Evolutionary conservation across 1,140 invertebrate species (phyloP), one percentile per base, ranked within the genome.

Genomic region (Rhysida immarginata): DNA sequence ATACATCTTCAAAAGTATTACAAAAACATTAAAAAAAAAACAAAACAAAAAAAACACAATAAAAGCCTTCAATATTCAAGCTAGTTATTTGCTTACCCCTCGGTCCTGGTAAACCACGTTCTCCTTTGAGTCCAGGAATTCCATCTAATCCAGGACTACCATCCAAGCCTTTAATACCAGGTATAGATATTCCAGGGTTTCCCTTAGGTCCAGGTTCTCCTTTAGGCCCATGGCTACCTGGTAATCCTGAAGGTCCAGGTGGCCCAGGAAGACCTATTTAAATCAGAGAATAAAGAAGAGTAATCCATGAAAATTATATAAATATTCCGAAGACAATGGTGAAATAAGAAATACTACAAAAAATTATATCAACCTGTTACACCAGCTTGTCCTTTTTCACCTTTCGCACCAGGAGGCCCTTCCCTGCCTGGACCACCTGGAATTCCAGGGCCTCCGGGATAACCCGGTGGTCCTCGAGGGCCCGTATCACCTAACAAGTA

Each of bases 111-210:
- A 82, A 85, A 58, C 88, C 88, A 57, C 76, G 76, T 72, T 89
- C 85, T 60, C 87, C 87, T 65, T 88, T 89, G 56, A 77, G 69
- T n/a, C 87, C 87, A 63, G 83, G 83, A 1, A 74, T 71, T 43
- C 84, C 83, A 60, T 81, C 77, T 43, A 63, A 50, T 49, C 62
- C 62, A 41, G 59, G 61, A 24, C 52, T 59, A 2, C 62, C 62
- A 55, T 63, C 62, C 57, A 63, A 55, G 25, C 62, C 62, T 54
- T 55, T 62, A 14, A 61, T 60, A 5, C 62, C 62, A 24, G 45
- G 51, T 55, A 63, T 63, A 1, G 62, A 63, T 11, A 61, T n/a
- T 26, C 61, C 60, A 53, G 60, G 55, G 20, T 25, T 56, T 41
- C 61, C 62, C 48, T 59, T 55, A n/a, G 75, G 60, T 64, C 81